Conservation (phyloP, 2,888 invertebrate species). For the Acrobasis consociella region DNA sequence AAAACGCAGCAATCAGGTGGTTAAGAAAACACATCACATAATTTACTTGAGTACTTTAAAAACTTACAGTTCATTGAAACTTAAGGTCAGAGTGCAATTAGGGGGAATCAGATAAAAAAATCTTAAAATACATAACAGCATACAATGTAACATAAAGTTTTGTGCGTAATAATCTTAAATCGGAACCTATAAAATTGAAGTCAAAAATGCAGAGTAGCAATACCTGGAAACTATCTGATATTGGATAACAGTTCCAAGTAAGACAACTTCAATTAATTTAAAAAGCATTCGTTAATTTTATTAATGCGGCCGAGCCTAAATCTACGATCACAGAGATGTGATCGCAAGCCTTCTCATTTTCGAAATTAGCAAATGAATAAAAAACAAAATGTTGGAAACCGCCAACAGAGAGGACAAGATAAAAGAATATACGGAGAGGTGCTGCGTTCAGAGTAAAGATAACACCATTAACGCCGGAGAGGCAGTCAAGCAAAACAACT, state of each 20-base stretch:
- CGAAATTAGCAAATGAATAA: conserved; percentile 81
- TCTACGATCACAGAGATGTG: conserved; percentile 76
- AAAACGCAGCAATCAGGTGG: background rate
- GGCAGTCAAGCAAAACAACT: conserved; percentile 69
- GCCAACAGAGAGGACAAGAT: conserved; percentile 79
- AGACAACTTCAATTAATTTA: conserved; percentile 76
- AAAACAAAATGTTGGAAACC: conserved; percentile 69
- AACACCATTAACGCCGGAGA: conserved; percentile 81
- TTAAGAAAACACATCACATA: conserved; percentile 6
- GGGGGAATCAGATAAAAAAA: background rate
- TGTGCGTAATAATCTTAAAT: conserved; percentile 17
- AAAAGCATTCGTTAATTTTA: conserved; percentile 81
- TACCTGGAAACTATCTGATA: conserved; percentile 61
- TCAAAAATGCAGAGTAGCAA: conserved; percentile 40
- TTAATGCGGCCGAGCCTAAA: conserved; percentile 74
- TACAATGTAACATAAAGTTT: background rate
- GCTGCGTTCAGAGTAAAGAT: conserved; percentile 79
- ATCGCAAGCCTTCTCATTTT: conserved; percentile 79
- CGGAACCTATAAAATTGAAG: conserved; percentile 25
- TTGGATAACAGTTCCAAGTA: conserved; percentile 70
- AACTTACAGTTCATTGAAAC: conserved; percentile 15
- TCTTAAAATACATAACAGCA: background rate
- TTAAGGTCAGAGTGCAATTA: conserved; percentile 12
- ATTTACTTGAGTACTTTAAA: too few species aligned
- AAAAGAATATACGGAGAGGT: conserved; percentile 82